These are phyloP conservation scores for Loxodonta africana DNA, from an alignment of 2,113 vertebrate genomes.

Conservation along the genomic window DNA sequence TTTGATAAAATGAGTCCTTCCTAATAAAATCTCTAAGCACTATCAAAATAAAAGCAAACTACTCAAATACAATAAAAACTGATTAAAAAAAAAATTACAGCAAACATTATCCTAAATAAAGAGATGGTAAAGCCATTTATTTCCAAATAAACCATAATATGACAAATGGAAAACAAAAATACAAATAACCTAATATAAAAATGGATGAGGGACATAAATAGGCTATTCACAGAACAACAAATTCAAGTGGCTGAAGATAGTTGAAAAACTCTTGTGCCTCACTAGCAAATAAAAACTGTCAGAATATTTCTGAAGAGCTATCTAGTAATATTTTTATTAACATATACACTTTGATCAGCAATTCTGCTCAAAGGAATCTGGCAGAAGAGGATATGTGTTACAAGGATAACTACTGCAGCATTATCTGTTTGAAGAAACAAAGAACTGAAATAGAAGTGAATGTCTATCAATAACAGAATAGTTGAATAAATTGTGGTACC, in stretches of 20 bases:
- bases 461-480: neutral
- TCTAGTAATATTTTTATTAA: neutral
- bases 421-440: neutral
- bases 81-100: neutral
- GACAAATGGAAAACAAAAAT: neutral
- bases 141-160: neutral
- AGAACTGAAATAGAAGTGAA: neutral
- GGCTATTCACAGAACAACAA: neutral
- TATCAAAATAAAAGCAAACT: neutral
- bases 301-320: neutral
- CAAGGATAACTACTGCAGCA: neutral
- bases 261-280: neutral
- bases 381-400: neutral
- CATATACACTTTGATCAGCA: neutral
- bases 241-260: neutral
- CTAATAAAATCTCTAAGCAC: neutral
- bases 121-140: neutral
- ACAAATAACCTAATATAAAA: neutral
- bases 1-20: neutral
- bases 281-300: neutral
- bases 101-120: neutral
- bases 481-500: neutral
- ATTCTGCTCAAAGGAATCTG: neutral
- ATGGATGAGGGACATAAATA: neutral
- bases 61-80: neutral